phyloP scores from a whole-genome alignment of 2,797 vertebrate genomes.

The Sitta carolinensis region DNA sequence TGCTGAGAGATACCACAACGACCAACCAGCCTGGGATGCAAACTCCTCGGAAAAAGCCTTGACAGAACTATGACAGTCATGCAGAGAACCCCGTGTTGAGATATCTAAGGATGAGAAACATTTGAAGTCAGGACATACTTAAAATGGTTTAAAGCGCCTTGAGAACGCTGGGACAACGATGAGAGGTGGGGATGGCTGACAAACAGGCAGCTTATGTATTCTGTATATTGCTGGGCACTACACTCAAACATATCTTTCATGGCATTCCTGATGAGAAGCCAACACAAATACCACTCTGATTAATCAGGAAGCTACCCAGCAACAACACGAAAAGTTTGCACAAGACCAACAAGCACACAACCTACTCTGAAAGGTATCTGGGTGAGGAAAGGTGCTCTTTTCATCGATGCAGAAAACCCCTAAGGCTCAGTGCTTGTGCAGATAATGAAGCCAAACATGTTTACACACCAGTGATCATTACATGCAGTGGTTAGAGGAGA shows the following conservation, averaged over 20 bases:
- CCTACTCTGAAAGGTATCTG: constrained; percentile 27
- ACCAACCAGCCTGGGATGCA: background rate
- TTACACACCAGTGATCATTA: constrained; percentile 36
- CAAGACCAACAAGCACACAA: constrained; percentile 45
- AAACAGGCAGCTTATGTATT: constrained; percentile 41
- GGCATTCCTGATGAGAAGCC: constrained; percentile 55
- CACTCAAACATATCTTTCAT: constrained; percentile 56
- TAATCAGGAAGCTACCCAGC: constrained; percentile 65
- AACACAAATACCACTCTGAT: constrained; percentile 55
- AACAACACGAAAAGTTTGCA: constrained; percentile 55
- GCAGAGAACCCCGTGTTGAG: background rate
- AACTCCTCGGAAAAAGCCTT: background rate
- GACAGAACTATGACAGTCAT: background rate
- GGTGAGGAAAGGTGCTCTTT: constrained; percentile 51
- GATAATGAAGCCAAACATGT: constrained; percentile 51
- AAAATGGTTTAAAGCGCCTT: constrained; percentile 8
- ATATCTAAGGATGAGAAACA: background rate
- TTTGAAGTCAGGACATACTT: background rate
- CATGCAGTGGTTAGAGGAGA: constrained; percentile 42
- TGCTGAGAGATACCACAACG: background rate
- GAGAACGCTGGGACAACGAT: background rate
- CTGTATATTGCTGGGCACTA: constrained; percentile 22
- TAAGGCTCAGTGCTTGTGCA: constrained; percentile 12
- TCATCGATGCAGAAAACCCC: constrained; percentile 11
- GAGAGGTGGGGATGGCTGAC: background rate